phyloP scores from a whole-genome alignment of 2,888 invertebrate genomes.

The Trichopoda pennipes region DNA sequence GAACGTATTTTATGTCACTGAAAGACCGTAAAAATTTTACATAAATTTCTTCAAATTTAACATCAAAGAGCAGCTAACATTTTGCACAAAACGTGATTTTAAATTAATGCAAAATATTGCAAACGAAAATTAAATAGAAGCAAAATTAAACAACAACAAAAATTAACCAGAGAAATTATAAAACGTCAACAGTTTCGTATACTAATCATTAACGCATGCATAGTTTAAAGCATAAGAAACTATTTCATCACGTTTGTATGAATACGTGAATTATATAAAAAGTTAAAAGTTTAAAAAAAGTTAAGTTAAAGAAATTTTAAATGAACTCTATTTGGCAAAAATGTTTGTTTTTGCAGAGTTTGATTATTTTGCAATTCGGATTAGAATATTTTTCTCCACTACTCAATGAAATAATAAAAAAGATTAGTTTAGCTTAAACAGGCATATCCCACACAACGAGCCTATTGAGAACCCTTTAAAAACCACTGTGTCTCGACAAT shows the following conservation, averaged over 20 bases:
- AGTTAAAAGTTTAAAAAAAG: background rate
- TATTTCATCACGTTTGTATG: background rate
- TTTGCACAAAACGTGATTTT: slow-evolving; percentile 22
- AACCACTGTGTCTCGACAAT: no score
- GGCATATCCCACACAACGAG: no score
- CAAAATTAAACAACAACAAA: background rate
- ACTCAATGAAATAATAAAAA: no score
- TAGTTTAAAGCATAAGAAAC: slow-evolving; percentile 5
- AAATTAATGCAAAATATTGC: slow-evolving; percentile 7
- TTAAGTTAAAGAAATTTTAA: no score
- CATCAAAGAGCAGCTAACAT: background rate
- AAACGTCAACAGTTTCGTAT: slow-evolving; percentile 43
- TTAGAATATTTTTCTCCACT: no score
- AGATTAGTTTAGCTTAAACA: no score
- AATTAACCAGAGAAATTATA: no score
- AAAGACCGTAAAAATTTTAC: background rate
- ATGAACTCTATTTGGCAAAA: no score
- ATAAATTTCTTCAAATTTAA: slow-evolving; percentile 9
- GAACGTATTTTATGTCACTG: background rate
- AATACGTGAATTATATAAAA: background rate
- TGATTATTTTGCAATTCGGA: no score
- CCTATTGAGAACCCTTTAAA: no score
- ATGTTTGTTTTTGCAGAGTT: no score
- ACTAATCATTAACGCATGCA: slow-evolving; percentile 15
- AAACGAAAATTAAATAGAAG: background rate